phyloP scores from a whole-genome alignment of 2,888 invertebrate genomes.

The Cryptophagus acutangulus region DNA sequence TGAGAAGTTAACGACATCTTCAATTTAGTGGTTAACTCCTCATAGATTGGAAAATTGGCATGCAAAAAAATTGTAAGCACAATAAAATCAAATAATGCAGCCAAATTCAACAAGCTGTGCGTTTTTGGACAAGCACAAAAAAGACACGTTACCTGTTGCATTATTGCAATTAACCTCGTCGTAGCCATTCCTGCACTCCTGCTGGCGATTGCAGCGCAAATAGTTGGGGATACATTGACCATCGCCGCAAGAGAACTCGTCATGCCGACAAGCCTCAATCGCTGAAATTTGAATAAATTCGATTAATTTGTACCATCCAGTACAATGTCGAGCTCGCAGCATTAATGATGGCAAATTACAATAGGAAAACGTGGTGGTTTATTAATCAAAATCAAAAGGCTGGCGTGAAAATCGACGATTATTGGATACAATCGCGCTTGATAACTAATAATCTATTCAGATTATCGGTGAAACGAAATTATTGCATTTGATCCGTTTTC shows the following conservation, averaged over 20 bases:
- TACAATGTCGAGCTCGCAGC: not conserved
- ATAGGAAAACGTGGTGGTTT: not conserved
- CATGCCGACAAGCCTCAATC: constrained; percentile 37
- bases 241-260: constrained; percentile 54
- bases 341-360: not conserved
- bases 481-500: too few relatives aligned
- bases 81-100: too few relatives aligned
- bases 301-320: constrained; percentile 3
- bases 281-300: too few relatives aligned
- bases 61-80: too few relatives aligned
- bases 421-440: constrained; percentile 14
- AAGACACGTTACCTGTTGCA: too few relatives aligned
- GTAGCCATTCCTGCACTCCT: constrained; percentile 57
- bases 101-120: too few relatives aligned
- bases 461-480: too few relatives aligned
- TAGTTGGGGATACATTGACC: constrained; percentile 54
- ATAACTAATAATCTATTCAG: too few relatives aligned
- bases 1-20: too few relatives aligned
- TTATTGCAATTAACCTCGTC: constrained; percentile 51
- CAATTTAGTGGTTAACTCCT: too few relatives aligned
- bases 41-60: too few relatives aligned
- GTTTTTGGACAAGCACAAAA: too few relatives aligned
- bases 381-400: not conserved
- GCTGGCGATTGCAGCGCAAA: constrained; percentile 55
- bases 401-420: constrained; percentile 22